A percentile compares a stretch with the other conserved stretches of the same genome.
These are phyloP conservation scores for Dasypogon diadema DNA, from an alignment of 2,888 invertebrate species.

Conservation along the genomic window DNA sequence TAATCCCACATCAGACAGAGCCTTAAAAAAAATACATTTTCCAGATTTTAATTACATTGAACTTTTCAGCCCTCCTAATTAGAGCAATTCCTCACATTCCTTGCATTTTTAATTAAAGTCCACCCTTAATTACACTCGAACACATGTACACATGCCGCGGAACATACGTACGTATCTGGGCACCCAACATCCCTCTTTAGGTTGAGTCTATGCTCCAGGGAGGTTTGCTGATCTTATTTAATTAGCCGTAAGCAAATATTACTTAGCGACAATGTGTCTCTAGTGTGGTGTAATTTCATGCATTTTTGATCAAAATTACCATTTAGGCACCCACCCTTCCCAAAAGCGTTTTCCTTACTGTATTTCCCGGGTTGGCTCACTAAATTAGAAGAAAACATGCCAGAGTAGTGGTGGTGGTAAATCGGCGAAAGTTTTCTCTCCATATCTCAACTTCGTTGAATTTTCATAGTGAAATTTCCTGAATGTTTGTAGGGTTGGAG, in stretches of 20 bases:
- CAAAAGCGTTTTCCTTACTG: neutral
- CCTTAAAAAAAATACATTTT: slow-evolving; percentile 1
- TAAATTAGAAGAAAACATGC: slow-evolving; percentile 4
- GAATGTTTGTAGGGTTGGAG: neutral
- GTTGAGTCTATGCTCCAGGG: neutral
- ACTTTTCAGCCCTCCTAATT: slow-evolving; percentile 21
- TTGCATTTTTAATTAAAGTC: slow-evolving; percentile 32
- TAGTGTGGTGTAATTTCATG: slow-evolving; percentile 56
- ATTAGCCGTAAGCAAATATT: slow-evolving; percentile 55
- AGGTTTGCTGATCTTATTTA: slow-evolving; percentile 53
- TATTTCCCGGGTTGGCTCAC: neutral
- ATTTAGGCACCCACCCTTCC: slow-evolving; percentile 25
- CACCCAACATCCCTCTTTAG: neutral
- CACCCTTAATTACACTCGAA: slow-evolving; percentile 22
- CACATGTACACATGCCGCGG: slow-evolving; percentile 5
- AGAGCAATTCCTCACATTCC: slow-evolving; percentile 35
- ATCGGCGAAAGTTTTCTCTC: slow-evolving; percentile 32
- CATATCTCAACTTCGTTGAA: neutral
- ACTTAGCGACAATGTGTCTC: slow-evolving; percentile 56
- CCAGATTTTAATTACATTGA: slow-evolving; percentile 22
- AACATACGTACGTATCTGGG: neutral
- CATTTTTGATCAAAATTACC: slow-evolving; percentile 56
- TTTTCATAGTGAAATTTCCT: slow-evolving; percentile 16
- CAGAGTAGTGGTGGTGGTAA: neutral
- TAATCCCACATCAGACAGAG: too few species aligned